Evolutionary conservation across 2,113 vertebrate genomes (phyloP).

Genomic region (Mesoclemmys tuberculata): DNA sequence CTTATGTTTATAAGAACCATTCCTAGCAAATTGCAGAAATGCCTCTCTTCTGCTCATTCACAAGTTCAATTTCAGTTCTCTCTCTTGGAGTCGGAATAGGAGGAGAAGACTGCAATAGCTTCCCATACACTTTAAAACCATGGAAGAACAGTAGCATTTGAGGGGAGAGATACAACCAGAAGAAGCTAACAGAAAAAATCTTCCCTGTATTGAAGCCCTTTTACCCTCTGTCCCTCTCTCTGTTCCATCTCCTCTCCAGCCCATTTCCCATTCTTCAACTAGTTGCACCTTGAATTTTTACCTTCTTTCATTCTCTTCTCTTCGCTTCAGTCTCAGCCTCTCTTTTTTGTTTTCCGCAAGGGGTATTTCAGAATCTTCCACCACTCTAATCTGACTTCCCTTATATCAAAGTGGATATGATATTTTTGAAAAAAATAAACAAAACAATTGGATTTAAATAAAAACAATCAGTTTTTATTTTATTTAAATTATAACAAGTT

Average conservation of each 20-base stretch:
- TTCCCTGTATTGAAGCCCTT: background rate
- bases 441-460: too few relatives aligned
- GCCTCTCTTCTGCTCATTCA: background rate
- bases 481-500: too few relatives aligned
- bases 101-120: background rate
- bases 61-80: conserved; percentile 9
- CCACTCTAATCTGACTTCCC: background rate
- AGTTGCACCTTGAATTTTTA: background rate
- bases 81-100: background rate
- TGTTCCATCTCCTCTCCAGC: background rate
- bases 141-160: background rate
- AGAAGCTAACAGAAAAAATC: background rate
- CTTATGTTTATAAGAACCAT: background rate
- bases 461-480: background rate
- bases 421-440: too few relatives aligned
- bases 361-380: background rate
- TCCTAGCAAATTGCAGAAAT: background rate
- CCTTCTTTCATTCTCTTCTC: background rate
- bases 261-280: background rate
- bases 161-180: background rate
- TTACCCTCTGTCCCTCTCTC: background rate
- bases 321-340: background rate
- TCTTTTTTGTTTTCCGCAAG: background rate
- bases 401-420: background rate
- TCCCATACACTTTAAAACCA: background rate